These are phyloP conservation scores for Agonopterix subpropinquella DNA, from an alignment of 2,888 invertebrate species.

Conservation along the genomic window DNA sequence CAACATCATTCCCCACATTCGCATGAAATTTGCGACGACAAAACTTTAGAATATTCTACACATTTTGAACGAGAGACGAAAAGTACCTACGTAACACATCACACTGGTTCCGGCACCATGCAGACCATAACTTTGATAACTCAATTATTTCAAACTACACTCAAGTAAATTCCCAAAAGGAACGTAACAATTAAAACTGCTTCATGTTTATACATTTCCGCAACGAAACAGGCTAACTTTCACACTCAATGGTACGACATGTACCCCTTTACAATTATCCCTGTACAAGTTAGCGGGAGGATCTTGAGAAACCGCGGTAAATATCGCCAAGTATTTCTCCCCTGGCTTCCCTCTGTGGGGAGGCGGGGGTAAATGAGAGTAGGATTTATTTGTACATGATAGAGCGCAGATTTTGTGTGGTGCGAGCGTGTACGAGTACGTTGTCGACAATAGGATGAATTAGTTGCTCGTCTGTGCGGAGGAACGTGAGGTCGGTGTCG, in stretches of 20 bases:
- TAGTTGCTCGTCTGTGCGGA: conserved; percentile 8
- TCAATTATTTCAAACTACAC: conserved; percentile 10
- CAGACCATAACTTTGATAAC: conserved; percentile 6
- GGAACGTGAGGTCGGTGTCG: not conserved
- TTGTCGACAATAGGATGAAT: conserved; percentile 13
- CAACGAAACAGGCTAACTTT: conserved; percentile 9
- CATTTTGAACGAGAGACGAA: too few species aligned
- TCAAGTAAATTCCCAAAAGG: conserved; percentile 12
- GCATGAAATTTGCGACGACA: too few species aligned
- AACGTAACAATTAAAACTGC: conserved; percentile 16
- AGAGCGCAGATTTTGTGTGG: conserved; percentile 45
- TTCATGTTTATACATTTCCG: conserved; percentile 12
- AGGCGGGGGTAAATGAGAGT: conserved; percentile 16
- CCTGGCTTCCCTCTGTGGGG: conserved; percentile 10
- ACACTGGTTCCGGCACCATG: not conserved
- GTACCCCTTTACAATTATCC: conserved; percentile 15
- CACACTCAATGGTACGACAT: conserved; percentile 11
- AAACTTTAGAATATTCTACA: too few species aligned
- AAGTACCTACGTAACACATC: too few species aligned
- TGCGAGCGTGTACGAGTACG: conserved; percentile 21
- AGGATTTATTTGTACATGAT: conserved; percentile 43
- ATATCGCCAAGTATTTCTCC: conserved; percentile 13
- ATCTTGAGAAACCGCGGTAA: conserved; percentile 14
- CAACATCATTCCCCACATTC: too few species aligned
- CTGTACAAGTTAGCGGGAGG: conserved; percentile 10